A percentile compares a stretch with the other conserved stretches of the same genome.
Conservation (phyloP, 2,888 invertebrate species). For the Lasioglossum oenotherae region DNA sequence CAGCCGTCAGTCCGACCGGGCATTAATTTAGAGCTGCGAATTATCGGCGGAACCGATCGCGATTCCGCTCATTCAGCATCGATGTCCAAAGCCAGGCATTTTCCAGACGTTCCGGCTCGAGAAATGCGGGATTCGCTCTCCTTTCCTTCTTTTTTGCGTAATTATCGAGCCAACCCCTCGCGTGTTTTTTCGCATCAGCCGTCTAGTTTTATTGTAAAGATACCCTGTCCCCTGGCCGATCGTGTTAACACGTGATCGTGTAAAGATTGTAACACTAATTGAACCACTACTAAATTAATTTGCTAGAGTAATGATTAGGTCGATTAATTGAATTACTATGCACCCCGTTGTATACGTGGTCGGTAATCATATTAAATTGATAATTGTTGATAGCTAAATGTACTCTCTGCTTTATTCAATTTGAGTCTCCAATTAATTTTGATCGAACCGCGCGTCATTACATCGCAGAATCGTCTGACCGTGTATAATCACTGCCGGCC, state of each 20-base stretch:
- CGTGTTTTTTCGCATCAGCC: not conserved
- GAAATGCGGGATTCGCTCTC: slow-evolving; percentile 1
- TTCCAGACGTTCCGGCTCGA: slow-evolving; percentile 5
- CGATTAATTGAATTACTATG: not conserved
- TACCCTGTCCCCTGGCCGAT: not conserved
- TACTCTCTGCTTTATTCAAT: not conserved
- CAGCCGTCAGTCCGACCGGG: slow-evolving; percentile 24
- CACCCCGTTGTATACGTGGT: not conserved
- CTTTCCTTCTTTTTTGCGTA: not conserved
- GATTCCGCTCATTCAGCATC: not conserved
- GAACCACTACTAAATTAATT: not conserved
- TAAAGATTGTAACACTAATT: not conserved
- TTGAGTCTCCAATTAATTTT: not conserved
- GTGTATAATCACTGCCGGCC: not conserved
- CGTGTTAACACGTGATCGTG: not conserved
- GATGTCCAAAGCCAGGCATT: not conserved
- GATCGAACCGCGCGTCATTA: not conserved
- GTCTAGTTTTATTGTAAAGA: not conserved
- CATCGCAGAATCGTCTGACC: not conserved
- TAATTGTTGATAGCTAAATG: not conserved
- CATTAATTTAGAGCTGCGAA: slow-evolving; percentile 21
- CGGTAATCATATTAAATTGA: not conserved
- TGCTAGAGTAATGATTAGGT: slow-evolving; percentile 1
- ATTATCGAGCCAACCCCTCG: not conserved
- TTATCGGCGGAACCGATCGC: slow-evolving; percentile 5